These are phyloP conservation scores for Galerucella calmariensis DNA, from an alignment of 2,888 invertebrate species.

Conservation along the genomic window DNA sequence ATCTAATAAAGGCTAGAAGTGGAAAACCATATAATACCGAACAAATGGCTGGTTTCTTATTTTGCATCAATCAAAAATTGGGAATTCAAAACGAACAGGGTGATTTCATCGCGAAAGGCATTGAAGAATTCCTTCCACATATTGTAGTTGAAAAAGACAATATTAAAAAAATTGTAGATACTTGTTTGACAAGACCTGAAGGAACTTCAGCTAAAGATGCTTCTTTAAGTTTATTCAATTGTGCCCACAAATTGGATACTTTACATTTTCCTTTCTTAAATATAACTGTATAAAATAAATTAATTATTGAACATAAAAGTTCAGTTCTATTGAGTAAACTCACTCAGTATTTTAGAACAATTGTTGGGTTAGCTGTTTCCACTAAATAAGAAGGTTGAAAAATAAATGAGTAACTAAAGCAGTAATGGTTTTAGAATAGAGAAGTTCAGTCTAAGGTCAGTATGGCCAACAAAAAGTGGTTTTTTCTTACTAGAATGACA, in stretches of 20 bases:
- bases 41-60: background rate
- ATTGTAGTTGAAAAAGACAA: background rate
- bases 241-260: background rate
- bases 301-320: too few species aligned
- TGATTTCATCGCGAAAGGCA: slow-evolving; percentile 13
- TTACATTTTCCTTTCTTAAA: background rate
- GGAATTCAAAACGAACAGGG: background rate
- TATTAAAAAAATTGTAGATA: background rate
- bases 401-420: too few species aligned
- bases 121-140: slow-evolving; percentile 9
- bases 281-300: background rate
- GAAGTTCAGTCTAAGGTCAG: too few species aligned
- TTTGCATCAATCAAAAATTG: background rate
- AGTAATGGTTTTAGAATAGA: too few species aligned
- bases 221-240: background rate
- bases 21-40: background rate
- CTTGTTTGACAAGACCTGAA: background rate
- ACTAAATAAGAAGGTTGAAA: too few species aligned
- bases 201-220: background rate
- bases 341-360: too few species aligned
- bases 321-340: too few species aligned
- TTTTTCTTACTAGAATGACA: too few species aligned
- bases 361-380: too few species aligned
- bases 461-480: too few species aligned
- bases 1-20: background rate